Evolutionary conservation across 2,888 invertebrate genomes (phyloP).

Genomic region (Cacoxenus indagator): DNA sequence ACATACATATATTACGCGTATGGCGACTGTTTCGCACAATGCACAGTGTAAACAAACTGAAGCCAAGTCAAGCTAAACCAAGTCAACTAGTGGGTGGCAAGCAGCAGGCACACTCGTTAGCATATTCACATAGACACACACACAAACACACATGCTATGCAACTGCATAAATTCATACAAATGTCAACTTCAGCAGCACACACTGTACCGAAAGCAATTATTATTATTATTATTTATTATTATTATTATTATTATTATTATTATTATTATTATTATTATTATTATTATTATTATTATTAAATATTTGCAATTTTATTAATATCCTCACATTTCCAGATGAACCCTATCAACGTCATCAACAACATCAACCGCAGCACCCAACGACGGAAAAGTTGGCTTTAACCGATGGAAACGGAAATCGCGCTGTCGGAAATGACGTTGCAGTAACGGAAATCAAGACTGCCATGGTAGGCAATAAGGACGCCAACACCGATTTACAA

Average conservation of each 20-base stretch:
- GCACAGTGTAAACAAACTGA: constrained; percentile 2
- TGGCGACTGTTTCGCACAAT: constrained; percentile 10
- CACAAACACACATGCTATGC: not conserved
- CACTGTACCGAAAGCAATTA: not conserved
- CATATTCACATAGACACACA: constrained; percentile 2
- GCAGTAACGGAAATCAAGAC: not conserved
- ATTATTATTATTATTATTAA: too few species aligned
- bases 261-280: not conserved
- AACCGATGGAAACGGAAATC: constrained; percentile 21
- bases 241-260: not conserved
- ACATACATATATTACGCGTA: not conserved
- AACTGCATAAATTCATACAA: not conserved
- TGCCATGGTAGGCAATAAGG: constrained; percentile 13
- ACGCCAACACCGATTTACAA: constrained; percentile 68
- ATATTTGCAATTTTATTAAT: not conserved
- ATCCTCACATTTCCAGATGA: constrained; percentile 39
- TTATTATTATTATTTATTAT: not conserved
- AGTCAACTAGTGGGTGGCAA: not conserved
- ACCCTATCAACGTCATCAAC: constrained; percentile 32
- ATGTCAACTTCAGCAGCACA: not conserved
- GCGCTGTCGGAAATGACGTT: constrained; percentile 10
- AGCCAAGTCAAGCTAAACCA: not conserved
- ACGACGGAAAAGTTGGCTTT: constrained; percentile 1
- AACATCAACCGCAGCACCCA: constrained; percentile 22
- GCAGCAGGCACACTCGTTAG: not conserved